phyloP scores from a whole-genome alignment of 2,888 invertebrate genomes.

The Priocnemis perturbator region DNA sequence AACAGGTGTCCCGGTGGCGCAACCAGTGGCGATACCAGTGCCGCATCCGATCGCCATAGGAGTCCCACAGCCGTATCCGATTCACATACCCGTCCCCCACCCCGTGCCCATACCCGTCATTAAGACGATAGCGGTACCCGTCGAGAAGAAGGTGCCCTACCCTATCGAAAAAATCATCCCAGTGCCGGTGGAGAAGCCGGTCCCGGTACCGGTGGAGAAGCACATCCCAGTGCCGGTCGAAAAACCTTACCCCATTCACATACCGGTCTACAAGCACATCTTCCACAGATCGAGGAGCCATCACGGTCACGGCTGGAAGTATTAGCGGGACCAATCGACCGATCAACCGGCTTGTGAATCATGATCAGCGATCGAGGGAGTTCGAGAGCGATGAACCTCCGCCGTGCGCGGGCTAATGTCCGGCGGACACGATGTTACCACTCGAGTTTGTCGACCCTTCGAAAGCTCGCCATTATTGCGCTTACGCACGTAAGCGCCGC shows the following conservation, averaged over 20 bases:
- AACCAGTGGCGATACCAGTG: conserved; percentile 80
- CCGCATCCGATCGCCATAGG: conserved; percentile 78
- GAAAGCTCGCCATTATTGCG: not conserved
- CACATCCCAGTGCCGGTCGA: conserved; percentile 82
- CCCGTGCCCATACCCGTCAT: conserved; percentile 83
- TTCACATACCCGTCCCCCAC: conserved; percentile 82
- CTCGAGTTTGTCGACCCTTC: too few species aligned
- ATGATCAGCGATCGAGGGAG: too few species aligned
- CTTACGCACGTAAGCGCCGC: not conserved
- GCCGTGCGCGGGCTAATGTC: too few species aligned
- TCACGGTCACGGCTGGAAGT: conserved; percentile 34
- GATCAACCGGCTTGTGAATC: too few species aligned
- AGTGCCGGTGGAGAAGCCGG: conserved; percentile 81
- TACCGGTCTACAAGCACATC: conserved; percentile 83
- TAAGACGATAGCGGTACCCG: conserved; percentile 82
- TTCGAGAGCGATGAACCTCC: too few species aligned
- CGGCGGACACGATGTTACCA: too few species aligned
- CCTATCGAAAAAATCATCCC: conserved; percentile 82
- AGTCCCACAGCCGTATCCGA: conserved; percentile 81
- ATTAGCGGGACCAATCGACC: too few species aligned
- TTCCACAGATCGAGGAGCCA: conserved; percentile 80
- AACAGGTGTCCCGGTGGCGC: conserved; percentile 78
- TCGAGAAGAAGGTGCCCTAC: conserved; percentile 84
- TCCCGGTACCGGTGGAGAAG: conserved; percentile 82
- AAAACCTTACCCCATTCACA: conserved; percentile 82